Evolutionary conservation across 92 coral and sea anemone genomes (phyloP).

Genomic region (Paragorgia papillata): DNA sequence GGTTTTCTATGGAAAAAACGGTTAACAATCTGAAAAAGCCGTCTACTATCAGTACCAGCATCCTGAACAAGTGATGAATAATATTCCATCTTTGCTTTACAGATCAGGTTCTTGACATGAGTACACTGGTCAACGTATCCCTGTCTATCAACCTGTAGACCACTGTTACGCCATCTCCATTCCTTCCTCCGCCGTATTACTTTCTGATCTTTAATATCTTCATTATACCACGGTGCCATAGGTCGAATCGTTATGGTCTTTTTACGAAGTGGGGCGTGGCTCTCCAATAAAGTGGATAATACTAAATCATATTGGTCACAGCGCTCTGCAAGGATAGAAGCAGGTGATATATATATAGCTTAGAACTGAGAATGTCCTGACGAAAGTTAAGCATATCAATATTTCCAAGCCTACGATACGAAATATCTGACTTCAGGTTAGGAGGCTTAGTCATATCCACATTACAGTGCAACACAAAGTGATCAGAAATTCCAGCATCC

Average conservation of each 20-base stretch:
- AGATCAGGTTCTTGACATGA: conserved; percentile 44
- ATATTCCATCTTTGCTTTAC: conserved; percentile 49
- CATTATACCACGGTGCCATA: not conserved
- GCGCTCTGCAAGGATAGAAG: not conserved
- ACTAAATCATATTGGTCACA: conserved; percentile 4
- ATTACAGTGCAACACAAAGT: conserved; percentile 9
- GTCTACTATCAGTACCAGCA: conserved; percentile 42
- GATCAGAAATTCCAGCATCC: conserved; percentile 32
- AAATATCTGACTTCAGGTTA: not conserved
- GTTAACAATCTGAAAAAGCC: conserved; percentile 36
- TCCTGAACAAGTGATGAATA: conserved; percentile 38
- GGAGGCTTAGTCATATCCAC: not conserved
- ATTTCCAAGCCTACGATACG: not conserved
- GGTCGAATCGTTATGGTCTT: not conserved
- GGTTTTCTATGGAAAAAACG: conserved; percentile 48
- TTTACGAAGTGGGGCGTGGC: conserved; percentile 3
- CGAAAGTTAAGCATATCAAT: conserved; percentile 1
- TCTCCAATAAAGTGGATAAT: not conserved
- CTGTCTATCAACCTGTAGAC: not conserved
- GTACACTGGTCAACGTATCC: conserved; percentile 34
- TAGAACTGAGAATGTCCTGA: not conserved
- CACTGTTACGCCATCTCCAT: conserved; percentile 4
- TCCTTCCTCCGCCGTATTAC: not conserved
- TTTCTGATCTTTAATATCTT: not conserved
- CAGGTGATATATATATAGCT: not conserved